Evolutionary conservation across 1,140 invertebrate genomes (phyloP).

Genomic region (Phymastichus coffea): DNA sequence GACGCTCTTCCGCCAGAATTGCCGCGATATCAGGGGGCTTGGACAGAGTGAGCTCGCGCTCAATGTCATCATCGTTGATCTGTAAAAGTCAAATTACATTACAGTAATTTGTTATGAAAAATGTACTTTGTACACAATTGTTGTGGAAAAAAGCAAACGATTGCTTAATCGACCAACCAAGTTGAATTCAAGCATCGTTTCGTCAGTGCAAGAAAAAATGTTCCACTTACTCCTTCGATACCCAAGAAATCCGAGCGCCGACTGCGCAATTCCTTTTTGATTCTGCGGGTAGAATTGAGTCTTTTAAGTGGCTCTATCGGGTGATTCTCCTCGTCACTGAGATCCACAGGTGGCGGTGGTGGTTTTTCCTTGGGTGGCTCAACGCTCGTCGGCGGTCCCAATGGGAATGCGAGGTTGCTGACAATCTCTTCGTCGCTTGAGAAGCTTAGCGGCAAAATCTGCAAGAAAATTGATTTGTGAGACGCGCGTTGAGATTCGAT

Average conservation of each 20-base stretch:
- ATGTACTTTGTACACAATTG: no score
- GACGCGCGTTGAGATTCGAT: no score
- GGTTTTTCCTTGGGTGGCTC: constrained; percentile 85
- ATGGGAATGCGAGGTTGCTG: constrained; percentile 44
- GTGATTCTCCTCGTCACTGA: constrained; percentile 56
- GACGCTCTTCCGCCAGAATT: constrained; percentile 75
- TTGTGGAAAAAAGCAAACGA: no score
- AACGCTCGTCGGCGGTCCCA: constrained; percentile 62
- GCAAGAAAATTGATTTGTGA: constrained; percentile 4
- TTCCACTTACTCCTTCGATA: constrained; percentile 64
- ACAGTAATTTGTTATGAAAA: no score
- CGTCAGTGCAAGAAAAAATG: background rate
- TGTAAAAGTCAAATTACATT: constrained; percentile 28
- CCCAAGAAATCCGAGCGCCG: constrained; percentile 85
- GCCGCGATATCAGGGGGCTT: constrained; percentile 79
- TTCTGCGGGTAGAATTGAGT: constrained; percentile 79
- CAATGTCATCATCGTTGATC: constrained; percentile 66
- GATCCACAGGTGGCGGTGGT: constrained; percentile 75
- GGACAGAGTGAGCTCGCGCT: constrained; percentile 66
- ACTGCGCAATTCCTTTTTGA: constrained; percentile 81
- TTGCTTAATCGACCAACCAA: background rate
- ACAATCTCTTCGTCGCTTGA: constrained; percentile 51
- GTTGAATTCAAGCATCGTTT: background rate
- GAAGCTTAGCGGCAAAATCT: constrained; percentile 50
- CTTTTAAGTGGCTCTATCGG: constrained; percentile 63